phyloP scores from a whole-genome alignment of 2,888 invertebrate species.

The Miltochrista miniata region DNA sequence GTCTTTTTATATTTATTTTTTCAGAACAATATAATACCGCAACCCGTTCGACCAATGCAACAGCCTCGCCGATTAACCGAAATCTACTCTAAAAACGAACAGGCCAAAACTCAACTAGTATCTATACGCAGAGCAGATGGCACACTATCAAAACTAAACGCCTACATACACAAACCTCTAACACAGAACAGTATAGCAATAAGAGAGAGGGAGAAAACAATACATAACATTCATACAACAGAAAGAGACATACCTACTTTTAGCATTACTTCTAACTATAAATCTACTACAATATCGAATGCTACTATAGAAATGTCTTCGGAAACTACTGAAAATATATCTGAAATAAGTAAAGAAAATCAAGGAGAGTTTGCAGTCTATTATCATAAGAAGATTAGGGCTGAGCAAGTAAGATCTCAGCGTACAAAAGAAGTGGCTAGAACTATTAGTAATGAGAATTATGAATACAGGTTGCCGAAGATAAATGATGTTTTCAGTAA shows the following conservation, averaged over 20 bases:
- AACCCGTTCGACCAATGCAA: conserved; percentile 21
- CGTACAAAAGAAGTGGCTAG: conserved; percentile 13
- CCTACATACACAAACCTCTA: conserved; percentile 49
- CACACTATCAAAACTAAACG: conserved; percentile 54
- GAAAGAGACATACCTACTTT: not conserved
- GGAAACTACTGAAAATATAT: conserved; percentile 15
- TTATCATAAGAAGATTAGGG: conserved; percentile 57
- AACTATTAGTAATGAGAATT: not conserved
- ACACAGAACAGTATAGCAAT: not conserved
- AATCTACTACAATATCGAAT: not conserved
- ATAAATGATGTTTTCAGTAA: conserved; percentile 58
- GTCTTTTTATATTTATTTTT: too few species aligned
- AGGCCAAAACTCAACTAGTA: conserved; percentile 42
- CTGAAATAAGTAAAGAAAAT: conserved; percentile 3
- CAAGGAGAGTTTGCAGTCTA: conserved; percentile 34
- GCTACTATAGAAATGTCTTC: not conserved
- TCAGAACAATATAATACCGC: conserved; percentile 31
- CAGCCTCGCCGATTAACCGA: conserved; percentile 55
- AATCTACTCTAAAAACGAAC: conserved; percentile 50
- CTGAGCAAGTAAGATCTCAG: conserved; percentile 42
- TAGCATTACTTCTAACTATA: not conserved
- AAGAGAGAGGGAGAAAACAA: not conserved
- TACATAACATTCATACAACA: not conserved
- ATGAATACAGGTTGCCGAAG: conserved; percentile 43
- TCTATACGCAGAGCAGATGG: conserved; percentile 54